These are phyloP conservation scores for Hypomesus transpacificus DNA, from an alignment of 2,113 vertebrate species.

Conservation along the genomic window DNA sequence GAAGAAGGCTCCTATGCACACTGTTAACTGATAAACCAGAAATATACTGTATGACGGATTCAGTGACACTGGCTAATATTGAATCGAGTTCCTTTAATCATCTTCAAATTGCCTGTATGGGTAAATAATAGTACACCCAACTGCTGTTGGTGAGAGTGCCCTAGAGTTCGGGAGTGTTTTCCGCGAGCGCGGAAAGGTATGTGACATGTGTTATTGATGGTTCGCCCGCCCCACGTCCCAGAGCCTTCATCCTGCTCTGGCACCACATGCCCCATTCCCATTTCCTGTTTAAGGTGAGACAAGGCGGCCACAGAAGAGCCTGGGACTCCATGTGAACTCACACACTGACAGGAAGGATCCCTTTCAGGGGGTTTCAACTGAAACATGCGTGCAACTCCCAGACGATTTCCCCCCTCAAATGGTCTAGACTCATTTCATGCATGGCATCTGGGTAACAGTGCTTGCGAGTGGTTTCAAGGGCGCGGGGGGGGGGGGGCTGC, in stretches of 20 bases:
- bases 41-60: neutral
- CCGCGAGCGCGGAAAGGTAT: slow-evolving; percentile 42
- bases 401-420: too few relatives aligned
- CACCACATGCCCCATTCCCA: slow-evolving; percentile 60
- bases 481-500: neutral
- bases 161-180: slow-evolving; percentile 19
- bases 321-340: slow-evolving; percentile 75
- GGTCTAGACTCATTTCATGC: too few relatives aligned
- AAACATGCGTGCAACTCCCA: neutral
- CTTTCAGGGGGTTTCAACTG: neutral
- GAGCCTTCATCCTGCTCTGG: slow-evolving; percentile 69
- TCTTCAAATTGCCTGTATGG: too few relatives aligned
- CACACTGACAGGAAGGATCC: slow-evolving; percentile 56
- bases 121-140: too few relatives aligned
- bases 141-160: too few relatives aligned
- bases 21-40: neutral
- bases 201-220: slow-evolving; percentile 77
- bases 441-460: neutral
- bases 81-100: neutral
- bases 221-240: slow-evolving; percentile 54
- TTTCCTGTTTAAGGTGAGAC: slow-evolving; percentile 77
- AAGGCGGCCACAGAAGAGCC: slow-evolving; percentile 65
- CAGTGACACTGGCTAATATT: neutral
- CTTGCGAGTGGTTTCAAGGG: neutral
- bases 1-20: neutral